Evolutionary conservation across 2,888 invertebrate genomes (phyloP).

Genomic region (Macropis europaea): DNA sequence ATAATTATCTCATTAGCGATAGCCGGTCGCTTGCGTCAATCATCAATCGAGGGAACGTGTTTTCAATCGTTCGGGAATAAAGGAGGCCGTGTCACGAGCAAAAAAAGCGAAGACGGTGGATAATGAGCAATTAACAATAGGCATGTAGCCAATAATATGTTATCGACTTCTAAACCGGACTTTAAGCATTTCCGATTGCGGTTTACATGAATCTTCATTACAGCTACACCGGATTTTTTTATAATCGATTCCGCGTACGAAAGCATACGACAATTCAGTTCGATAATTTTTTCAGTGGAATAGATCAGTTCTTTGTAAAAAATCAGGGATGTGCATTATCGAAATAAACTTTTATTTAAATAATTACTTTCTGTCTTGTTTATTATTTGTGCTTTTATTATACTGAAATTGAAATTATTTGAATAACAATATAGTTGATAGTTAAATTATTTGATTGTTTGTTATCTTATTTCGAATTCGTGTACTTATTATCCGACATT

Average conservation of each 20-base stretch:
- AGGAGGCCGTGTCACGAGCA: slow-evolving; percentile 34
- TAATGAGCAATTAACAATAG: slow-evolving; percentile 58
- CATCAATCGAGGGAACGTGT: slow-evolving; percentile 40
- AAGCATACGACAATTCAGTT: background rate
- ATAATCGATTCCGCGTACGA: background rate
- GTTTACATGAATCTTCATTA: background rate
- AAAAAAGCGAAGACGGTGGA: slow-evolving; percentile 39
- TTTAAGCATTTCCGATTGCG: slow-evolving; percentile 63
- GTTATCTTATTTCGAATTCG: no score
- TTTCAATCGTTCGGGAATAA: slow-evolving; percentile 55
- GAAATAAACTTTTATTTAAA: no score
- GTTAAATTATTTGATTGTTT: no score
- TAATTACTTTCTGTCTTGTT: no score
- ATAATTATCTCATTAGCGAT: slow-evolving; percentile 48
- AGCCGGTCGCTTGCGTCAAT: slow-evolving; percentile 50
- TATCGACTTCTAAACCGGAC: slow-evolving; percentile 41
- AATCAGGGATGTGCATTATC: no score
- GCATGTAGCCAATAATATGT: slow-evolving; percentile 3
- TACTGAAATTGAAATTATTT: no score
- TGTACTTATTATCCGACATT: no score
- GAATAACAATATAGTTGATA: no score
- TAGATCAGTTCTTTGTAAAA: no score
- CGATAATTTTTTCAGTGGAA: no score
- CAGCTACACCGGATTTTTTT: slow-evolving; percentile 4
- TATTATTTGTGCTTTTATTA: no score